Evolutionary conservation across 1,140 invertebrate genomes (phyloP).

Genomic region (Habropoda laboriosa): DNA sequence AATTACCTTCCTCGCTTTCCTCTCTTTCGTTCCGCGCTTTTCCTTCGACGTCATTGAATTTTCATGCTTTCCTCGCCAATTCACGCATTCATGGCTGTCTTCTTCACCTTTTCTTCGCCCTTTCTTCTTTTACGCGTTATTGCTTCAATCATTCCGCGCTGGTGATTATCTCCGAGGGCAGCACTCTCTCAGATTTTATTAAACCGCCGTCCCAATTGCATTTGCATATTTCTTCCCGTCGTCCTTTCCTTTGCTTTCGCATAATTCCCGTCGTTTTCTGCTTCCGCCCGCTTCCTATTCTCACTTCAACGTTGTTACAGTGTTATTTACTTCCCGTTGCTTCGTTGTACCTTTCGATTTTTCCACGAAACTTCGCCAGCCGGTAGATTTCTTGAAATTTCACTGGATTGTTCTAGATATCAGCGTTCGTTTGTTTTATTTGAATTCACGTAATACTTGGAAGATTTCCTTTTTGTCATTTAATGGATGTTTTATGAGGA

Average conservation of each 20-base stretch:
- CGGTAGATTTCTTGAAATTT: conserved; percentile 3
- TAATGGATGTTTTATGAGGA: no score
- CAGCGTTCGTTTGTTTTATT: background rate
- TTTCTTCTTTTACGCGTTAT: conserved; percentile 29
- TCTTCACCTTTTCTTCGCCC: background rate
- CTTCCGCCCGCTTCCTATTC: background rate
- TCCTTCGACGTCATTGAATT: background rate
- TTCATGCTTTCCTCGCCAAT: conserved; percentile 5
- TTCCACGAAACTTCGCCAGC: background rate
- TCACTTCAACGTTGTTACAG: no score
- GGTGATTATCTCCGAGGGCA: conserved; percentile 15
- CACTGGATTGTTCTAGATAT: background rate
- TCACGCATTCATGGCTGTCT: conserved; percentile 32
- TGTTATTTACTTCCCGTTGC: conserved; percentile 47
- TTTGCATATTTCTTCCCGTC: conserved; percentile 42
- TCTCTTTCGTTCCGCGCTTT: background rate
- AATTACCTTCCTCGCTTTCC: conserved; percentile 22
- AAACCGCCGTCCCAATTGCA: conserved; percentile 43
- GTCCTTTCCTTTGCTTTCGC: conserved; percentile 5
- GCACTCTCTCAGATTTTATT: conserved; percentile 36
- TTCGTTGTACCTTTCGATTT: background rate
- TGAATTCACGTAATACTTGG: no score
- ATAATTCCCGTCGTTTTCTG: conserved; percentile 26
- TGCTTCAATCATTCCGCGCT: conserved; percentile 37
- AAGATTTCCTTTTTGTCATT: no score